phyloP scores from a whole-genome alignment of 2,797 vertebrate genomes.

The Neoniphon sammara region DNA sequence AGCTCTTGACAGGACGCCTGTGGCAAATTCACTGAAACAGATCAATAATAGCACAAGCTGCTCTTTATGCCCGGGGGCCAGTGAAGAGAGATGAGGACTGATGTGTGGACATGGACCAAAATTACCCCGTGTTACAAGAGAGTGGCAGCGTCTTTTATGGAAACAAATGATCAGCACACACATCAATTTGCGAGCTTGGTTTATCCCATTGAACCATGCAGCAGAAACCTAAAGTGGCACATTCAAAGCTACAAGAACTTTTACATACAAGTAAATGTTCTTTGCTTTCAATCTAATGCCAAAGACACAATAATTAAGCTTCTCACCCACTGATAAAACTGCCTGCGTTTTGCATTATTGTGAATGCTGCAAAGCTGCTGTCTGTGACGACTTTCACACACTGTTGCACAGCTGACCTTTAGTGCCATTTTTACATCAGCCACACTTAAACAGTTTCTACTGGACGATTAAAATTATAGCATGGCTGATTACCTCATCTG shows the following conservation, averaged over 20 bases:
- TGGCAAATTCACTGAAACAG: slow-evolving; percentile 55
- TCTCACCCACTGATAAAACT: too few relatives aligned
- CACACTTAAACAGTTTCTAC: too few relatives aligned
- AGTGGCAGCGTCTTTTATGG: slow-evolving; percentile 14
- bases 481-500: too few relatives aligned
- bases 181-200: not conserved
- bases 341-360: too few relatives aligned
- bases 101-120: slow-evolving; percentile 55
- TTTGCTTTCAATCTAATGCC: too few relatives aligned
- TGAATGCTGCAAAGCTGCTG: too few relatives aligned
- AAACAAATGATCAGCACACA: slow-evolving; percentile 18
- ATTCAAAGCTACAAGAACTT: not conserved
- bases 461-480: too few relatives aligned
- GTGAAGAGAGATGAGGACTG: slow-evolving; percentile 45
- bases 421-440: too few relatives aligned
- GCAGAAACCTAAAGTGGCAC: not conserved
- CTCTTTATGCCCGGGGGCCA: slow-evolving; percentile 41
- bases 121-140: slow-evolving; percentile 40
- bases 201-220: not conserved
- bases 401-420: too few relatives aligned
- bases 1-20: slow-evolving; percentile 63
- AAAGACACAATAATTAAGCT: too few relatives aligned
- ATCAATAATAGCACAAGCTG: slow-evolving; percentile 73
- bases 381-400: too few relatives aligned
- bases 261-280: too few relatives aligned